Base-by-base conservation (phyloP, 2,113 vertebrate genomes). In the Scomber japonicus region DNA sequence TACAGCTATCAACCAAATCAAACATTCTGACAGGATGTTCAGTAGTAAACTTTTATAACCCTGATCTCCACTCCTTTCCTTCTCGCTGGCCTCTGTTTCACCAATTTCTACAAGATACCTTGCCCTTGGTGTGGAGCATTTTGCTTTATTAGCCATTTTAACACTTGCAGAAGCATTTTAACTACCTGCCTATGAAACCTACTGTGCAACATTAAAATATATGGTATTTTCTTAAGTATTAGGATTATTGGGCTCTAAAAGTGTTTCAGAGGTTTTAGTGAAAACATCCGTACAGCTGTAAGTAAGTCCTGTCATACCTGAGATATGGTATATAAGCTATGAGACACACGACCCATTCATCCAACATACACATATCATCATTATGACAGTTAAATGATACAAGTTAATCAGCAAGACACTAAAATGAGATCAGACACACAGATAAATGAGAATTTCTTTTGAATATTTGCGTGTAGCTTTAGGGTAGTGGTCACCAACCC, bases 121-220 rank as follows among this genome's bases (percentile, higher is more conserved):
- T 46, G 59, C 50, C 31, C 48, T 74, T 17, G 11, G 74, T 30
- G 65, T 66, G 48, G 31, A 70, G 70, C 53, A 35, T 8, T 61
- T 82, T 61, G 40, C 19, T 83, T 78, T 68, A 84, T 65, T 70
- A 71, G 54, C 48, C 14, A 6, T 71, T 71, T 78, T 60, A 81
- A 82, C 69, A 88, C 62, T 40, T 46, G 17, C 16, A 76, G 27
- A 73, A 78, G 35, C 19, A 65, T 67, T 86, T 86, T 61, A 57
- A 82, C 44, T 35, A 48, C 78, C 21, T 51, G 63, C 59, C 48
- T 14, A 61, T 67, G 49, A 80, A 78, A 68, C 27, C 11, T 68
- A 40, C 30, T 35, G 57, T 63, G 44, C 53, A 44, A 59, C 49
- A 71, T 71, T 48, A 75, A 83, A 70, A 56, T 67, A 71, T 45